phyloP scores from a whole-genome alignment of 1,140 invertebrate species.

The Copidosoma floridanum region DNA sequence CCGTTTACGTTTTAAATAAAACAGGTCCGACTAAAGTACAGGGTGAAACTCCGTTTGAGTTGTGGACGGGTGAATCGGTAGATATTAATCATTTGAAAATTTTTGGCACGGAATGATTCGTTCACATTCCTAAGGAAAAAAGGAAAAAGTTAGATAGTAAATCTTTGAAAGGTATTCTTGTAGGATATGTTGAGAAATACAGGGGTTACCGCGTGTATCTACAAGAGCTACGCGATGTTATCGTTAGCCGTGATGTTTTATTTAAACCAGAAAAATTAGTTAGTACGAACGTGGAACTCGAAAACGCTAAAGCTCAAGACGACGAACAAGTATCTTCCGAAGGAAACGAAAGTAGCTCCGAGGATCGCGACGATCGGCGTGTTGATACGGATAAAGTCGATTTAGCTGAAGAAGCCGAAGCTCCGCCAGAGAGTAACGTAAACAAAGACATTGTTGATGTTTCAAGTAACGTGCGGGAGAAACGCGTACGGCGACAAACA shows the following conservation, averaged over 20 bases:
- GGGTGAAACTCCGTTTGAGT: constrained; percentile 32
- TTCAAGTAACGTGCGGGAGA: background rate
- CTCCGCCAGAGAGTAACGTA: too few relatives aligned
- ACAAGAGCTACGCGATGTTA: background rate
- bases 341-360: too few relatives aligned
- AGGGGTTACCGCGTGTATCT: constrained; percentile 22
- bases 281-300: too few relatives aligned
- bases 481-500: background rate
- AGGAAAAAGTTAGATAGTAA: constrained; percentile 21
- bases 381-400: too few relatives aligned
- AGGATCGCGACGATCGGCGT: too few relatives aligned
- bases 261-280: too few relatives aligned
- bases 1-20: constrained; percentile 38
- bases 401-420: too few relatives aligned
- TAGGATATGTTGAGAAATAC: constrained; percentile 15
- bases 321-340: too few relatives aligned
- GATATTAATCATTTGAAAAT: constrained; percentile 4
- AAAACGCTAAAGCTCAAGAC: too few relatives aligned
- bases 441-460: background rate
- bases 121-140: constrained; percentile 5
- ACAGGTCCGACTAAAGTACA: constrained; percentile 24
- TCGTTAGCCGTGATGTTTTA: constrained; percentile 12
- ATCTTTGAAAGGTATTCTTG: constrained; percentile 4
- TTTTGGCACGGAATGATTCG: constrained; percentile 8
- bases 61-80: constrained; percentile 26